Conservation (phyloP, 1,140 invertebrate species). For the Asbolus verrucosus region DNA sequence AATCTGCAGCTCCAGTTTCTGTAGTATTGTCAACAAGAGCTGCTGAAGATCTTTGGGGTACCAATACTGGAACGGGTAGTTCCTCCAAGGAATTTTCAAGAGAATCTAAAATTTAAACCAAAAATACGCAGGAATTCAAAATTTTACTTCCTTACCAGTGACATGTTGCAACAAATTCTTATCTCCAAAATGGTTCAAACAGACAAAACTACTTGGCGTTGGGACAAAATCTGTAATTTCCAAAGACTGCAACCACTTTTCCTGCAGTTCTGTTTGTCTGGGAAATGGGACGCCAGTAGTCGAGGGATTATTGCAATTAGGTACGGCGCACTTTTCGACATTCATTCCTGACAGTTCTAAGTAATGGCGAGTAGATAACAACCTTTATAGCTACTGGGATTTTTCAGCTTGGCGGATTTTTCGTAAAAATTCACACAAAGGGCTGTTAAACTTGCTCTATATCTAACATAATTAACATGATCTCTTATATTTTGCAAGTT, state of each 20-base stretch:
- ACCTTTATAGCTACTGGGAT: slow-evolving; percentile 39
- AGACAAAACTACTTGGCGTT: slow-evolving; percentile 53
- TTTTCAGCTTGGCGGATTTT: background rate
- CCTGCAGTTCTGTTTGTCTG: slow-evolving; percentile 50
- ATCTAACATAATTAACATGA: too few species aligned
- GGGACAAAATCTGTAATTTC: slow-evolving; percentile 47
- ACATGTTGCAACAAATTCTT: slow-evolving; percentile 36
- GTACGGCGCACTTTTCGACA: slow-evolving; percentile 56
- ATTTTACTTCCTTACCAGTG: slow-evolving; percentile 16
- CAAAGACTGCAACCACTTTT: slow-evolving; percentile 56
- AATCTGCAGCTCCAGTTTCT: too few species aligned
- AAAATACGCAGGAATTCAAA: slow-evolving; percentile 1
- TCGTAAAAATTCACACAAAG: too few species aligned
- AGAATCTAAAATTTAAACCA: slow-evolving; percentile 2
- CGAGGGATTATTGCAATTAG: slow-evolving; percentile 57
- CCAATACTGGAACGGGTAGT: too few species aligned
- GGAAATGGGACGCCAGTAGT: slow-evolving; percentile 57
- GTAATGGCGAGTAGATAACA: slow-evolving; percentile 35
- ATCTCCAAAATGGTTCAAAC: slow-evolving; percentile 59
- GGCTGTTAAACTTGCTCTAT: too few species aligned
- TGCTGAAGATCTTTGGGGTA: slow-evolving; percentile 1
- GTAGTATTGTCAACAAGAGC: too few species aligned
- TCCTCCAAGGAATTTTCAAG: background rate
- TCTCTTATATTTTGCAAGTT: too few species aligned
- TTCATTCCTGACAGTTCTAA: slow-evolving; percentile 34